phyloP scores from a whole-genome alignment of 1,140 invertebrate genomes.

The Brachionus plicatilis region DNA sequence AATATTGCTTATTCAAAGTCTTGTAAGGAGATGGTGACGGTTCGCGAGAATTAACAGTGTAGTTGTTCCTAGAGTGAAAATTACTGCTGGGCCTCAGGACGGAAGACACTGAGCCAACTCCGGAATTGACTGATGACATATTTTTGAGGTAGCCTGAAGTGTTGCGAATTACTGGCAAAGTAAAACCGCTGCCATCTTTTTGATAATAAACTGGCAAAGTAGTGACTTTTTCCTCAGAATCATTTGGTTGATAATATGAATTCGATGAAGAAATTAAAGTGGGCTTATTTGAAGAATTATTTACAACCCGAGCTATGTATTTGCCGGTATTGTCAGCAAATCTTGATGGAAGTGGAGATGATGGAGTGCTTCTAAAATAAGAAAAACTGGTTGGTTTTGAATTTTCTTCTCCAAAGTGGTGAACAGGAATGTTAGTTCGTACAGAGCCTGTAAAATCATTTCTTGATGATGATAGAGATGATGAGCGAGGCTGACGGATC shows the following conservation, averaged over 20 bases:
- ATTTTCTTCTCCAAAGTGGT: neutral
- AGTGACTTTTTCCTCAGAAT: neutral
- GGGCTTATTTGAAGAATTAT: neutral
- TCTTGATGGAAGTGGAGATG: neutral
- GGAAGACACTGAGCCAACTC: neutral
- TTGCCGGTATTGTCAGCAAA: neutral
- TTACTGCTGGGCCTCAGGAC: neutral
- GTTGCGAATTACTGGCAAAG: neutral
- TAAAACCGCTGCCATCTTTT: neutral
- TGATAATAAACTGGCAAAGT: neutral
- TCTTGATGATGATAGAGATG: neutral
- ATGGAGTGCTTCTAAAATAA: neutral
- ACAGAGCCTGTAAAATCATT: neutral
- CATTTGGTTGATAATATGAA: constrained; percentile 7
- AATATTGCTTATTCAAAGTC: neutral
- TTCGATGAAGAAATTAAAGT: constrained; percentile 8
- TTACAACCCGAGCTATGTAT: constrained; percentile 1
- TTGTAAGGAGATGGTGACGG: neutral
- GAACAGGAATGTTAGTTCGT: neutral
- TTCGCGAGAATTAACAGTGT: neutral
- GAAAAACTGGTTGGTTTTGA: constrained; percentile 3
- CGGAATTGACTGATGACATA: neutral
- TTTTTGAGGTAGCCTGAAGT: neutral
- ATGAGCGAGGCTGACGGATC: neutral
- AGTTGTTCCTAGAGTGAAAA: neutral